Percentiles rank a stretch among this genome's conserved stretches.
phyloP scores from a whole-genome alignment of 2,797 vertebrate species.

The Gadopsis bispinosus region DNA sequence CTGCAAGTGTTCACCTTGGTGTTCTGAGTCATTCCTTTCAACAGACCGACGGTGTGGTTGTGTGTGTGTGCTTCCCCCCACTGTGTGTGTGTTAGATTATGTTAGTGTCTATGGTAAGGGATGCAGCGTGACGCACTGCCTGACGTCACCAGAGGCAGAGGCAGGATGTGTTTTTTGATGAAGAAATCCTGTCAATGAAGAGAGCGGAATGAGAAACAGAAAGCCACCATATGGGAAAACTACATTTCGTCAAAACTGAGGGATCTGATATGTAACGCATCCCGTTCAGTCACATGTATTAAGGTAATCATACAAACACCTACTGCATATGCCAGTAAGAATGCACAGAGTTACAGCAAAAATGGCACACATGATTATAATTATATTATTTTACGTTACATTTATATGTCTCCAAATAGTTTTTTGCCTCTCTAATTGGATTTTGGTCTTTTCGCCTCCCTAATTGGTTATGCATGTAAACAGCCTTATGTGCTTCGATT shows the following conservation, averaged over 20 bases:
- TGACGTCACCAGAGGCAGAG: conserved; percentile 71
- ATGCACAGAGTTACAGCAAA: conserved; percentile 12
- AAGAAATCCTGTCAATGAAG: conserved; percentile 59
- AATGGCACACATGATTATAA: background rate
- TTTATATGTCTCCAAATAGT: too few species aligned
- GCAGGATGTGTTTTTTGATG: conserved; percentile 66
- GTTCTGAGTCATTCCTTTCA: conserved; percentile 62
- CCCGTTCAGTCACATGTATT: background rate
- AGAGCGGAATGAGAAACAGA: conserved; percentile 24
- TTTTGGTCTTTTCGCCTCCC: conserved; percentile 2
- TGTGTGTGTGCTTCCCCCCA: background rate
- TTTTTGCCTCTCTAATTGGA: conserved; percentile 11
- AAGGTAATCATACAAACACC: background rate
- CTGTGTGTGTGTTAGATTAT: conserved; percentile 28
- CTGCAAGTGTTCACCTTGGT: conserved; percentile 45
- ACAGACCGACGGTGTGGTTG: conserved; percentile 2
- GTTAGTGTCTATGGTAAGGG: conserved; percentile 47
- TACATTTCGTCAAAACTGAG: background rate
- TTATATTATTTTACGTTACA: too few species aligned
- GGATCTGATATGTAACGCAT: background rate
- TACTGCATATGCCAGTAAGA: background rate
- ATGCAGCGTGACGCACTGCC: conserved; percentile 73
- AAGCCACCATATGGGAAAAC: background rate
- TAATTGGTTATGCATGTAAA: conserved; percentile 39
- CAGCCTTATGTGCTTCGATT: conserved; percentile 22